Base-by-base conservation (phyloP, 2,888 invertebrate genomes). In the Clivina fossor region DNA sequence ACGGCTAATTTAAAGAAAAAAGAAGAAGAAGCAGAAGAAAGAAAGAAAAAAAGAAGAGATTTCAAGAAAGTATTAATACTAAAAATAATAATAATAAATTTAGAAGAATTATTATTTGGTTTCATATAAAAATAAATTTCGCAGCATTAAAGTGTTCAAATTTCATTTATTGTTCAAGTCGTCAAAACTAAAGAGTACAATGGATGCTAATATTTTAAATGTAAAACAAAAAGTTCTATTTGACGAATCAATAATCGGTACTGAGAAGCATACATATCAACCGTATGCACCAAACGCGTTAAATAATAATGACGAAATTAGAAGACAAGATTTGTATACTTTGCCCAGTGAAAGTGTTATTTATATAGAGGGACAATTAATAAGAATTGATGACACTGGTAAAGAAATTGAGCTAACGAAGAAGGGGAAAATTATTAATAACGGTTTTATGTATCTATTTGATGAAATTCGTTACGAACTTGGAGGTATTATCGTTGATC, bases 391-490 rank as follows among this genome's bases (percentile, higher is more conserved):
- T 24, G 26, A 24, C 4, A 24, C 26, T 24, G 26, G 26, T 7
- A 24, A 24, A 24, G 4, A 7, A 24, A 24, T 9, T 24, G 26
- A 24, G 9, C 4, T 7, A 24, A 24, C 5, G 26, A 24, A 24
- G 26, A 24, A 24, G 26, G 26, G 26, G 9, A 46, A 46, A 33
- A 53, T 61, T 44, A 37, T 53, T 2, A 62, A 61, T 47, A 62
- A 58, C 53, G 57, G 47, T 38, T 50, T 50, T 11, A 58, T 47
- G 35, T 51, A 43, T 58, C 41, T 69, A 5, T 69, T 70, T 58
- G 66, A 69, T 53, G 66, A 68, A 61, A 66, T 70, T 49, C 64
- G 69, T 4, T 71, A 70, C 61, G 67, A 70, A 58, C 19, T 70
- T 8, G 69, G 68, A 57, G 69, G 66, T 20, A 58, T 66, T n/a